Conservation (phyloP, 1,140 invertebrate species). For the Pseudomyrmex dendroicus region DNA sequence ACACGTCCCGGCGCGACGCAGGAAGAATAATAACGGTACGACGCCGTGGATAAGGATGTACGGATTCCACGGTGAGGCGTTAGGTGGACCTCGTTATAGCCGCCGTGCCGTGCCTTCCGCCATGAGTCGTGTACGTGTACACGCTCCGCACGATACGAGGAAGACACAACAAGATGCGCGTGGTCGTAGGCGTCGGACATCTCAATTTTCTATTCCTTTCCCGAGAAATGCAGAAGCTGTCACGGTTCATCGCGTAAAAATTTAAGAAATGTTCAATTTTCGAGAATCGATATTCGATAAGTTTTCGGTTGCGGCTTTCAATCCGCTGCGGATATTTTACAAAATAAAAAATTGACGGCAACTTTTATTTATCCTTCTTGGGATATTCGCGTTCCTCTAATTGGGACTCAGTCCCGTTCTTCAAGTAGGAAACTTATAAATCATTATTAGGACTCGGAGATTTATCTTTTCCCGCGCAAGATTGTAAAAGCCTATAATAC, state of each 20-base stretch:
- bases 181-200: slow-evolving; percentile 68
- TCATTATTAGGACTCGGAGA: background rate
- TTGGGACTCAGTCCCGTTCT: no score
- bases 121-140: slow-evolving; percentile 44
- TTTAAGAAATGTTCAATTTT: background rate
- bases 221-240: background rate
- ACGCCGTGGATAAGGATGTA: slow-evolving; percentile 71
- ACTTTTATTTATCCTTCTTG: background rate
- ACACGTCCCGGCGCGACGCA: slow-evolving; percentile 68
- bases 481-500: background rate
- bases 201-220: slow-evolving; percentile 62
- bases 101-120: slow-evolving; percentile 21
- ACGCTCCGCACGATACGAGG: slow-evolving; percentile 33
- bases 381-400: no score
- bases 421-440: slow-evolving; percentile 1
- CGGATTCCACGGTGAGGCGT: slow-evolving; percentile 66
- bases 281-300: background rate
- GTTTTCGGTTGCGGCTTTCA: background rate
- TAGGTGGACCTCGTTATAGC: slow-evolving; percentile 72
- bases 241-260: background rate
- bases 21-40: slow-evolving; percentile 78
- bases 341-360: no score
- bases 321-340: background rate
- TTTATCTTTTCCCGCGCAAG: background rate
- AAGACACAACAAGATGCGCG: slow-evolving; percentile 34